Conservation (phyloP, 2,113 vertebrate genomes). For the Ageneiosus marmoratus region DNA sequence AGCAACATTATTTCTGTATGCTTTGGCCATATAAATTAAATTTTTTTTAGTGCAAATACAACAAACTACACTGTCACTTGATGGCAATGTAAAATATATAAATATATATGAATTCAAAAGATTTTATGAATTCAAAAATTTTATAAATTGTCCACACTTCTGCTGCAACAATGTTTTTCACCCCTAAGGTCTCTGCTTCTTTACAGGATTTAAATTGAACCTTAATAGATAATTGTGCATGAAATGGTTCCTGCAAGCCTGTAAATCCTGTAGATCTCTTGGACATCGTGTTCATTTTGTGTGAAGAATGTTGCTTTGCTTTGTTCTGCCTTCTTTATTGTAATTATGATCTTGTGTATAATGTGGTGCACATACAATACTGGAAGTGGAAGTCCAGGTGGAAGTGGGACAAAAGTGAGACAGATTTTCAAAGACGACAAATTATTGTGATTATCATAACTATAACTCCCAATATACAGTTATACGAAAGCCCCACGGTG, state of each 20-base stretch:
- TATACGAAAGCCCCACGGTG: not conserved
- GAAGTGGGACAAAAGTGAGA: not conserved
- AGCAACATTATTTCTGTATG: not conserved
- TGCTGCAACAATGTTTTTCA: not conserved
- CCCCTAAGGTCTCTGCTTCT: not conserved
- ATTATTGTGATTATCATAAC: not conserved
- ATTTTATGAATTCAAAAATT: not conserved
- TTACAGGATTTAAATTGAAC: slow-evolving; percentile 7
- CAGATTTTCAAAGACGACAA: not conserved
- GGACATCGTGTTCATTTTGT: not conserved
- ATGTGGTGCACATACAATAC: not conserved
- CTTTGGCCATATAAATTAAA: not conserved
- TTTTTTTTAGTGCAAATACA: not conserved
- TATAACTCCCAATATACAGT: not conserved
- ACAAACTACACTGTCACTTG: not conserved
- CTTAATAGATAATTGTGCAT: slow-evolving; percentile 1
- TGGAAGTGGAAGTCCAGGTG: too few species aligned
- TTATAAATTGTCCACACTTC: not conserved
- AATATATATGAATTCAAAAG: not conserved
- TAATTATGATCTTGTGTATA: not conserved
- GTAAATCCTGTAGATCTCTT: slow-evolving; percentile 5
- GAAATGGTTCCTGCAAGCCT: not conserved
- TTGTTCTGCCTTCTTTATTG: not conserved
- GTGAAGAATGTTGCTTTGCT: not conserved
- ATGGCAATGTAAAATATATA: not conserved